Evolutionary conservation across 2,113 vertebrate genomes (phyloP), one percentile per base, ranked within the genome.

Genomic region (Chloroceryle aenea): DNA sequence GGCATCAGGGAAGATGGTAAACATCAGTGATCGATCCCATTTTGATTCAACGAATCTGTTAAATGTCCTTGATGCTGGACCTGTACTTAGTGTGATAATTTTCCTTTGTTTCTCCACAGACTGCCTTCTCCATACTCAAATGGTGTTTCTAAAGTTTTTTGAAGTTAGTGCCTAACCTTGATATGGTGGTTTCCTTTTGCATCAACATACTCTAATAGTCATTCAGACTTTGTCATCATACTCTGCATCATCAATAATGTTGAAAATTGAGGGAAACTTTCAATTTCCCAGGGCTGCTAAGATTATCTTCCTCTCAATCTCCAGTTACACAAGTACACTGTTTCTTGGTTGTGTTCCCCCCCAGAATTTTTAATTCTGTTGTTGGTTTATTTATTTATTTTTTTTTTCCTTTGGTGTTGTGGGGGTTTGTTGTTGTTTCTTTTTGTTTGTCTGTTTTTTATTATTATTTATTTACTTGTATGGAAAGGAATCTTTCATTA

Each of bases 161-260:
- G 30, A 58, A 62, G 45, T 47, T 38, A 64, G 11, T 16, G 10
- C 68, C 20, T 72, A 4, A 48, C n/a, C 25, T 68, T 76, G 42
- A 26, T 43, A 53, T 6, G 15, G 10, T 52, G 14, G 5, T 90
- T 87, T 83, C 14, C 17, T 67, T 62, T 87, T 73, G 23, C 58
- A 68, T 29, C 30, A 27, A 16, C 2, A 2, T 7, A 3, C 29
- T 67, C 42, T 1, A 1, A 38, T 40, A 63, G 9, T 13, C 23
- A 40, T 87, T 90, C 69, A 62, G 43, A 68, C 32, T 81, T 73
- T 68, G 27, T 45, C 22, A 52, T 62, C 32, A 21, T 56, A 14
- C 26, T 67, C 7, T 56, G 3, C 53, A 40, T 59, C 18, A 84
- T 45, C 15, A 48, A 12, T 63, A 26, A 22, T 32, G 30, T 38